Evolutionary conservation across 2,888 invertebrate species (phyloP), one percentile per base, ranked within the genome.

Genomic region (Agrilus cyanescens): DNA sequence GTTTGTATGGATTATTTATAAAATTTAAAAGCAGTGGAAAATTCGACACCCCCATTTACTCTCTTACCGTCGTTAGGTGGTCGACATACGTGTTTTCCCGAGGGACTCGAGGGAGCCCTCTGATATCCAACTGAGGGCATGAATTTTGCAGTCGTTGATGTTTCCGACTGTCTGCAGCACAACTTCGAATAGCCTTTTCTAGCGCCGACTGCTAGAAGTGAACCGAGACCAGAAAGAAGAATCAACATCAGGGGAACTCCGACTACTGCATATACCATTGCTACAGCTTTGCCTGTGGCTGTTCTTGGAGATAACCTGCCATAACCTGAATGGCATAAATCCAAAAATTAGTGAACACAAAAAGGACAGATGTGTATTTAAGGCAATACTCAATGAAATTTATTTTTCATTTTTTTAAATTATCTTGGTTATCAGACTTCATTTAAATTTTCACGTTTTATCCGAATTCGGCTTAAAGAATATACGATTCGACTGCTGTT

Each of bases 181-280:
- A 72, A 51, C 50, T 65, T 68, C 13, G 65, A 70, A 56, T 82
- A 82, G 45, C 82, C 78, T 57, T 80, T 74, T 53, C 81, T 75
- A 46, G 88, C 81, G 10, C 82, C 75, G 38, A 82, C 77, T 7
- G 90, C 90, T 57, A 91, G 71, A 16, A 87, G 72, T 7, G 83
- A 82, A 6, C 90, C 90, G 40, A 90, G 73, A 49, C 86, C 86
- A 12, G 89, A 87, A 54, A 91, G 70, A 60, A 89, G 87, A 41
- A 90, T 80, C 53, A 91, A 69, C 72, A 89, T 87, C 43, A 91
- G 67, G 4, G 91, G 91, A 38, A 91, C 89, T 12, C 90, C 90
- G 44, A 90, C 75, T 42, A 89, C 76, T 12, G 90, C 89, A 63
- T 91, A 91, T 32, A 87, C 71, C 58, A 91, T 88, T 4, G 90